Evolutionary conservation across 2,113 vertebrate species (phyloP).

Genomic region (Pachypanchax playfairii): DNA sequence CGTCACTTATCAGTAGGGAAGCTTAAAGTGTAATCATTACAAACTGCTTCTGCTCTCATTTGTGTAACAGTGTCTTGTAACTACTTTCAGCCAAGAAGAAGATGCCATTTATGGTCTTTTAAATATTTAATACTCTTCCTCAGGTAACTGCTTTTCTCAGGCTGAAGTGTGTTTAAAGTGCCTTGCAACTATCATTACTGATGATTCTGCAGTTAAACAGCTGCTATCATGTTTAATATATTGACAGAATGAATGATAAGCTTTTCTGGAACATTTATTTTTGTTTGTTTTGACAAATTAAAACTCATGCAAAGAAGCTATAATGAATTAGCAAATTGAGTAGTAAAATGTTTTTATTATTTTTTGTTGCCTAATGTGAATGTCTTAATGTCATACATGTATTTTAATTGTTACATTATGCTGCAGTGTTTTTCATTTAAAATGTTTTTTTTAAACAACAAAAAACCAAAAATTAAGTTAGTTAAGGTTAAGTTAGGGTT

Average conservation of each 20-base stretch:
- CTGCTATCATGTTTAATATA: constrained; percentile 4
- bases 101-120: constrained; percentile 32
- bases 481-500: no score
- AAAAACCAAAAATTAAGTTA: no score
- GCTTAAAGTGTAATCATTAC: constrained; percentile 48
- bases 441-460: no score
- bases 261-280: not conserved
- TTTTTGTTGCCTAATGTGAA: constrained; percentile 26
- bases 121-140: constrained; percentile 53
- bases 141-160: constrained; percentile 58
- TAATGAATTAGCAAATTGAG: not conserved
- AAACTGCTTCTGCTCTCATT: constrained; percentile 28
- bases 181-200: constrained; percentile 15
- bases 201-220: constrained; percentile 15
- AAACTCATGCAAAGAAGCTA: not conserved
- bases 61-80: constrained; percentile 38
- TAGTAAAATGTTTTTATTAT: constrained; percentile 9
- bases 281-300: not conserved
- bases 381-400: no score
- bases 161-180: constrained; percentile 29
- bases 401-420: no score
- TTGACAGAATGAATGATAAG: constrained; percentile 5
- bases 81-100: constrained; percentile 23
- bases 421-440: no score
- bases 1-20: constrained; percentile 34